phyloP scores from a whole-genome alignment of 1,140 invertebrate genomes.

The Plutomurus gul region DNA sequence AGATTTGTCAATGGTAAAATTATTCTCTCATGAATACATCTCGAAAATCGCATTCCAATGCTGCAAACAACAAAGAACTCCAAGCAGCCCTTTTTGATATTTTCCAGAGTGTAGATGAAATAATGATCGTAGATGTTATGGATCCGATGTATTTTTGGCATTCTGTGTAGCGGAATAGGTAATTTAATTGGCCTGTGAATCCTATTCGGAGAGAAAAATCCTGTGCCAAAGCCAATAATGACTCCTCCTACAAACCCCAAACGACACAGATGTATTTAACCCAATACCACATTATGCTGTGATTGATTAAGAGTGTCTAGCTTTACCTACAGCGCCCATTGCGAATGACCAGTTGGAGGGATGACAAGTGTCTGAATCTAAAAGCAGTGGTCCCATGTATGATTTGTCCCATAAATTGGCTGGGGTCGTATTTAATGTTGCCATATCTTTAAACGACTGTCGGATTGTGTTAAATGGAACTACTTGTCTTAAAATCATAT shows the following conservation, averaged over 20 bases:
- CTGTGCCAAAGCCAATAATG: background rate
- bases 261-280: too few relatives aligned
- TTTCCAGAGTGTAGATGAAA: constrained; percentile 7
- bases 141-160: constrained; percentile 10
- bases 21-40: constrained; percentile 6
- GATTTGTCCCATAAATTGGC: constrained; percentile 20
- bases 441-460: background rate
- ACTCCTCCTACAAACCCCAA: constrained; percentile 25
- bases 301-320: too few relatives aligned
- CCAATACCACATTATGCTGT: too few relatives aligned
- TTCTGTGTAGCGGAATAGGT: background rate
- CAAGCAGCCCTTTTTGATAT: constrained; percentile 10
- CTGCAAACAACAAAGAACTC: constrained; percentile 32
- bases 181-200: constrained; percentile 27
- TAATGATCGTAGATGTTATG: background rate
- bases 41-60: constrained; percentile 38
- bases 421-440: background rate
- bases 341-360: constrained; percentile 32
- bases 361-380: constrained; percentile 34
- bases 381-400: constrained; percentile 1
- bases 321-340: constrained; percentile 33
- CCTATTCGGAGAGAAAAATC: constrained; percentile 31
- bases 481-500: background rate
- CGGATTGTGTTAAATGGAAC: background rate
- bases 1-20: background rate